Evolutionary conservation across 2,888 invertebrate genomes (phyloP), one percentile per base, ranked within the genome.

Genomic region (Cremastinae sp.): DNA sequence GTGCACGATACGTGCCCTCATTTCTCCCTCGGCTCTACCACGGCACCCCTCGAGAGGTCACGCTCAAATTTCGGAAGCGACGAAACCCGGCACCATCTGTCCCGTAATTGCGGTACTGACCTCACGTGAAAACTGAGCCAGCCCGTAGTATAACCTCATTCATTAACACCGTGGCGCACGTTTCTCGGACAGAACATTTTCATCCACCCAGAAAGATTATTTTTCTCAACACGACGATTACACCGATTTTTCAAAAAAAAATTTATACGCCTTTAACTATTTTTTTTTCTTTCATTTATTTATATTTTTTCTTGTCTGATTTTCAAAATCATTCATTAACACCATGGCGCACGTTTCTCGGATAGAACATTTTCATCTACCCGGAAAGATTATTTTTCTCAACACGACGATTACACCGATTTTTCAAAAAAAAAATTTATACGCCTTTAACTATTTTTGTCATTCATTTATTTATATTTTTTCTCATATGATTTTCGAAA

Each of bases 51-150:
- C 22, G 41, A 56, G 49, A 53, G 43, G 36, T 22, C 8, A 5
- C 12, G 18, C 16, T 18, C 10, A 41, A n/a, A 53, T 51, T 64
- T 64, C 43, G 47, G 14, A 62, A 20, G 16, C 7, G 51, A 18
- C 10, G 18, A 28, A 28, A 28, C 28, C 22, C 8, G 18, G 56
- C 54, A 70, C 47, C 73, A 74, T 74, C 49, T 71, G 78, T 28
- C 53, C 41, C 41, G 18, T 75, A 79, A 78, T 79, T 78, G 78
- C 64, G 62, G 34, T 53, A 73, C 53, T 75, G 70, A 75, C 70
- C 68, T 78, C 61, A 66, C 72, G 49, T 20, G n/a, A 71, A 68
- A 66, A 71, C 61, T 66, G 20, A 36, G 14, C 70, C 34, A 49
- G 49, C 53, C n/a, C 2, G 2, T 28, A 45, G 43, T 53, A 53